phyloP scores from a whole-genome alignment of 1,140 invertebrate species.

The Meteorus sp. region DNA sequence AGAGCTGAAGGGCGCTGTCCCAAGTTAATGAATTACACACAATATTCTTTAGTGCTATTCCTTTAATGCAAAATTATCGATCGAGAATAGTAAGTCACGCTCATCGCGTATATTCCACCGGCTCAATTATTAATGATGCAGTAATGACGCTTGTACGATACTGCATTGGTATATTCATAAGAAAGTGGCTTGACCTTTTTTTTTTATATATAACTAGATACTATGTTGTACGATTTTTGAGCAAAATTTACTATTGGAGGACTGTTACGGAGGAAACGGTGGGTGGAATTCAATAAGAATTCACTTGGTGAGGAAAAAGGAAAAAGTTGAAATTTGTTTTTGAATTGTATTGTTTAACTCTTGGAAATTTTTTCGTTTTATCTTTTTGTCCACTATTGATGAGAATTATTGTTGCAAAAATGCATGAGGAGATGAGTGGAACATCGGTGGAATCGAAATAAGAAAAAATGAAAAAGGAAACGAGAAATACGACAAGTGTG shows the following conservation, averaged over 20 bases:
- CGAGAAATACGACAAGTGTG: conserved; percentile 22
- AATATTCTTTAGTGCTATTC: conserved; percentile 1
- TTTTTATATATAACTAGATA: background rate
- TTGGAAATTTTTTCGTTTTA: background rate
- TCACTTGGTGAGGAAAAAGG: too few species aligned
- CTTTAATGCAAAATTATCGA: background rate
- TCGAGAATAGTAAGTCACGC: too few species aligned
- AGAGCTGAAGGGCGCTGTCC: background rate
- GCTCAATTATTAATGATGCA: background rate
- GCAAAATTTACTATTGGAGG: background rate
- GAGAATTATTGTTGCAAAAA: background rate
- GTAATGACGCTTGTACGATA: too few species aligned
- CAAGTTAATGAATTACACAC: background rate
- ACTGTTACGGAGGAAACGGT: too few species aligned
- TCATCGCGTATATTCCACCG: too few species aligned
- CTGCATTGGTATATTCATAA: background rate
- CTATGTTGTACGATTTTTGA: background rate
- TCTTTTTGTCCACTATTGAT: background rate
- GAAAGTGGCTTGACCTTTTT: background rate
- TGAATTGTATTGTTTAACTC: background rate
- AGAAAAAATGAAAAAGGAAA: conserved; percentile 4
- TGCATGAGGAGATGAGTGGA: background rate
- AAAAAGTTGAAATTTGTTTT: too few species aligned
- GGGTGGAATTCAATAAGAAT: too few species aligned
- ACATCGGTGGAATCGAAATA: conserved; percentile 2